Conservation (phyloP, 2,888 invertebrate genomes). For the Cactoblastis cactorum region DNA sequence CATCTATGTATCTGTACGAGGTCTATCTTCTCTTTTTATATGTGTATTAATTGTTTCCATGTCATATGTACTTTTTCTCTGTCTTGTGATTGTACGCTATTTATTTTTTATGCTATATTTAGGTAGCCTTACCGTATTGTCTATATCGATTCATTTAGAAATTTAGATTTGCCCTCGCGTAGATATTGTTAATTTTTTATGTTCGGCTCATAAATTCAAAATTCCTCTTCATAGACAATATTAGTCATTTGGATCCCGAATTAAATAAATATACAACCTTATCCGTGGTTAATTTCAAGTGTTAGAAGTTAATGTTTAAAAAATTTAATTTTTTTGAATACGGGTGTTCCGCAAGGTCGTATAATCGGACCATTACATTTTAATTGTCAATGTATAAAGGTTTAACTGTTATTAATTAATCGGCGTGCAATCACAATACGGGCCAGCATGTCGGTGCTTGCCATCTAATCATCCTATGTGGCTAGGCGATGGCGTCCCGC, state of each 20-base stretch:
- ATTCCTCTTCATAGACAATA: no score
- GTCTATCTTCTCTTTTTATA: slow-evolving; percentile 51
- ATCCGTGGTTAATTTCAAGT: no score
- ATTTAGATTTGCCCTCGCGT: no score
- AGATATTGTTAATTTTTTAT: no score
- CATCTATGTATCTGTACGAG: slow-evolving; percentile 65
- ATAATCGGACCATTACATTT: slow-evolving; percentile 17
- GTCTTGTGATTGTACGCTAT: slow-evolving; percentile 68
- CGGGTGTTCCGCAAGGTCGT: background rate
- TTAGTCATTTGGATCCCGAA: no score
- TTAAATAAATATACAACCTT: no score
- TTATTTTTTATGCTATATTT: slow-evolving; percentile 13
- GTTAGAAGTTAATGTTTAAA: no score
- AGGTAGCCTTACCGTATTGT: no score
- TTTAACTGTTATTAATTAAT: background rate
- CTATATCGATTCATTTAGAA: no score
- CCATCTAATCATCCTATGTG: slow-evolving; percentile 73
- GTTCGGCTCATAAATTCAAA: no score
- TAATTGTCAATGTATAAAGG: no score
- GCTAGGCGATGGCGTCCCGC: slow-evolving; percentile 85
- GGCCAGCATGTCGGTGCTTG: slow-evolving; percentile 58
- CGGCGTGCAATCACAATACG: slow-evolving; percentile 51
- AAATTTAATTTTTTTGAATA: no score
- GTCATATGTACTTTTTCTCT: slow-evolving; percentile 48
- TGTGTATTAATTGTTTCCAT: slow-evolving; percentile 60